Evolutionary conservation across 2,888 invertebrate species (phyloP).

Genomic region (Polia nebulosa): DNA sequence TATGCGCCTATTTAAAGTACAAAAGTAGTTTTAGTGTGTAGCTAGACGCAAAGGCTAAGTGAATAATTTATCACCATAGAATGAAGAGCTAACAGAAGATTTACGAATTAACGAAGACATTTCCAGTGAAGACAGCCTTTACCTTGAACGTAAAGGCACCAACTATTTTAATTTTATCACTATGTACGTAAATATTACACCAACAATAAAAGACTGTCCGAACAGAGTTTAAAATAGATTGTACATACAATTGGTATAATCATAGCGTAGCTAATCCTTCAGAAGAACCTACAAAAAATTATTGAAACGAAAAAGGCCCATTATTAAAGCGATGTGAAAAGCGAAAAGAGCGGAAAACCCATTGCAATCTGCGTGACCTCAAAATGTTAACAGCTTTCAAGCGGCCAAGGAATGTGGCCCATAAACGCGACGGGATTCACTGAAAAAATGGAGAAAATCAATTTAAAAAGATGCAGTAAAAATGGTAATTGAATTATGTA

Average conservation of each 20-base stretch:
- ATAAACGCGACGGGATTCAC: conserved; percentile 69
- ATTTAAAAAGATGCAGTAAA: conserved; percentile 15
- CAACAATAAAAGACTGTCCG: conserved; percentile 8
- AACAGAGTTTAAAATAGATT: conserved; percentile 29
- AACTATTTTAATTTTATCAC: conserved; percentile 24
- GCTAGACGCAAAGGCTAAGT: neutral
- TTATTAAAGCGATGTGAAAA: conserved; percentile 21
- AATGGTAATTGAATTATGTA: conserved; percentile 35
- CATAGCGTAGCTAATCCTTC: neutral
- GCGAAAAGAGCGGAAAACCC: conserved; percentile 31
- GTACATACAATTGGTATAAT: no score
- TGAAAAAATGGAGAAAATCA: conserved; percentile 43
- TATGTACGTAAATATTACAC: conserved; percentile 1
- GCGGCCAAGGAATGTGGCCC: conserved; percentile 53
- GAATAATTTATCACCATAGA: conserved; percentile 34
- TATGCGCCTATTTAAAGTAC: neutral
- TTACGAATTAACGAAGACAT: conserved; percentile 23
- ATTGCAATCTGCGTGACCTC: conserved; percentile 66
- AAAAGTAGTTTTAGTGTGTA: conserved; percentile 12
- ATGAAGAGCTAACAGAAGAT: conserved; percentile 26
- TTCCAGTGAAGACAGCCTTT: conserved; percentile 11
- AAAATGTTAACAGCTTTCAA: conserved; percentile 64
- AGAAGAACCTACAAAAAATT: conserved; percentile 1
- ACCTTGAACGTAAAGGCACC: conserved; percentile 30
- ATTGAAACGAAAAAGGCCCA: conserved; percentile 34